Evolutionary conservation across 1,140 invertebrate species (phyloP), one percentile per base, ranked within the genome.

Genomic region (Halesus radiatus): DNA sequence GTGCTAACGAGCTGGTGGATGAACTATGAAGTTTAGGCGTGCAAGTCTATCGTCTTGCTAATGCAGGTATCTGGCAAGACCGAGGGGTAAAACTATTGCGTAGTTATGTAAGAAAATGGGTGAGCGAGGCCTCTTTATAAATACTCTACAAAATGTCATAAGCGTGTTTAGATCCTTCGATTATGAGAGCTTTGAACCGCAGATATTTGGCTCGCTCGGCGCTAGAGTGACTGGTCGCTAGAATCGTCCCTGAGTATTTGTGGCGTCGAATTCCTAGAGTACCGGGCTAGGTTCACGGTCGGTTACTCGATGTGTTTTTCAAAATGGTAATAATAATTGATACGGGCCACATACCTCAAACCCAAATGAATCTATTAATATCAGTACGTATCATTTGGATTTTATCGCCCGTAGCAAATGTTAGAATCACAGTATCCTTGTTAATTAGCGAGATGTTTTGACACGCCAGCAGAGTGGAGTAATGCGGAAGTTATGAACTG

Each of bases 261-360:
- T 22, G 54, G 54, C 54, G 54, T 22, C n/a, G 54, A 56, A 56
- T 56, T 22, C 54, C 60, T 20, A 8, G 13, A 22, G 23, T 26
- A 23, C 18, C 23, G 16, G 64, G 64, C 6, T 18, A 16, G 64
- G 64, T 68, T 68, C 64, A 68, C 32, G 64, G 64, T 68, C 64
- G 64, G 15, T 68, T 68, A 68, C 16, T 37, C 20, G 64, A n/a
- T 37, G 20, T 45, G 26, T 68, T 68, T 32, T 37, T 32, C 13
- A 68, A 10, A 68, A 32, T 68, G 16, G 29, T 32, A 13, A 37
- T 45, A 37, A 15, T 68, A 45, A 68, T 68, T 68, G 50, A 68
- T 22, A 20, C 64, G 16, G 32, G 37, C 64, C 64, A 45, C 64
- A 68, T 68, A 37, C 16, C 26, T 32, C 16, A 16, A 37, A n/a